Evolutionary conservation across 2,888 invertebrate species (phyloP), one percentile per base, ranked within the genome.

Genomic region (Nomada ruficornis): DNA sequence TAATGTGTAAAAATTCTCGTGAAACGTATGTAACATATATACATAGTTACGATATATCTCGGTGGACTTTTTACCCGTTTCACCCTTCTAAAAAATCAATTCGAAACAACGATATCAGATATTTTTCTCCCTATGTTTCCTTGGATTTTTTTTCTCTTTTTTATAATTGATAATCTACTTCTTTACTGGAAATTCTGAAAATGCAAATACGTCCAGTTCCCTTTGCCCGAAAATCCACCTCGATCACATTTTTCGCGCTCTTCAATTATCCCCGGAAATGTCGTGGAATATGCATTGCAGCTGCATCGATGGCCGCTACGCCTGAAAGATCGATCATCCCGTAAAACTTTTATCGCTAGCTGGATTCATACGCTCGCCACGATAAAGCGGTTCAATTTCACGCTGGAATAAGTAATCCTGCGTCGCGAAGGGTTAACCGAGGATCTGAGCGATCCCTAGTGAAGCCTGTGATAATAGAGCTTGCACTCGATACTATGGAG

Each of bases 301-400:
- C 52, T 54, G n/a, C 65, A 64, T 52, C 65, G 36, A 26, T 47
- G 20, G 42, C 26, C 29, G 55, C 44, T 52, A 60, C 26, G 13
- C 7, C 42, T 11, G 13, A 47, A 26, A 42, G 60, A 69, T 81
- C 80, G 80, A 72, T 80, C 67, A 60, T 23, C n/a, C 42, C 70
- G 74, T 68, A 57, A 82, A 82, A 80, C 15, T 80, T 80, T 82
- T 71, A 80, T 80, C 80, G 67, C 57, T 42, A 59, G 50, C 36
- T 20, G 57, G 74, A 82, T 82, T 74, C 80, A 75, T 80, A 71
- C 57, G 79, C 71, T 55, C 26, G 62, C 50, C 72, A 36, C 80
- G 80, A 59, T 57, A 79, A 67, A 80, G 44, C 36, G 60, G 80
- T 72, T 70, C 81, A 82, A 82, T 82, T 80, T 82, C 80, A 80